These are phyloP conservation scores for Cuculus canorus DNA, from an alignment of 2,797 vertebrate species.

Conservation along the genomic window DNA sequence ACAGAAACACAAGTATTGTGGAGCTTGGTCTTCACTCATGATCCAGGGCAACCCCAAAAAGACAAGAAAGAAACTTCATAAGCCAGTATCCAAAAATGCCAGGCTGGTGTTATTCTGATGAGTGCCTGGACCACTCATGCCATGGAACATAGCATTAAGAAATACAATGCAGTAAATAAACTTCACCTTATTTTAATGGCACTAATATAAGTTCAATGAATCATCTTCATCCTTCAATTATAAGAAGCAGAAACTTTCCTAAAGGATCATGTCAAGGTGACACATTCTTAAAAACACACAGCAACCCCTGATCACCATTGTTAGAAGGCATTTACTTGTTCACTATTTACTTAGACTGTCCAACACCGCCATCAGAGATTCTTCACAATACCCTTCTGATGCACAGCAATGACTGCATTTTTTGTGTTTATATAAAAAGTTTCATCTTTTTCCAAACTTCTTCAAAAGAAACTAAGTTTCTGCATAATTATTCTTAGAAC, in stretches of 20 bases:
- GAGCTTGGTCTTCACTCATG: background rate
- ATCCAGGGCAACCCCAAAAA: background rate
- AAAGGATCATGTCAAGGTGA: background rate
- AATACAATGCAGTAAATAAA: background rate
- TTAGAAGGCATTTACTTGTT: background rate
- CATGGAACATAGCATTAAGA: background rate
- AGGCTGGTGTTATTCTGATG: background rate
- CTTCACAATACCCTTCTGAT: slow-evolving; percentile 44
- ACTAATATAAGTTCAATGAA: background rate
- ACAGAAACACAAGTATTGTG: no score
- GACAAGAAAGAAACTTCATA: background rate
- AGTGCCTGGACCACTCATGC: background rate
- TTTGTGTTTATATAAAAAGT: slow-evolving; percentile 45
- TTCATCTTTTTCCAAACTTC: slow-evolving; percentile 43
- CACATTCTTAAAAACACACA: background rate
- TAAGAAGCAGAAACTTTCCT: background rate
- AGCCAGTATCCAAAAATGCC: background rate
- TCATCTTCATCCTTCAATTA: background rate
- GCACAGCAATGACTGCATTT: slow-evolving; percentile 39
- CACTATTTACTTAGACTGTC: background rate
- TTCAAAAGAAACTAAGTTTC: slow-evolving; percentile 49
- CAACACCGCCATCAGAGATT: slow-evolving; percentile 54
- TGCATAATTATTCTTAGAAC: slow-evolving; percentile 23
- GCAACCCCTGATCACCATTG: background rate
- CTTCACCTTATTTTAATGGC: background rate